A percentile compares a stretch with the other conserved stretches of the same genome.
Evolutionary conservation across 2,113 vertebrate species (phyloP).

Genomic region (Grantiella picta): DNA sequence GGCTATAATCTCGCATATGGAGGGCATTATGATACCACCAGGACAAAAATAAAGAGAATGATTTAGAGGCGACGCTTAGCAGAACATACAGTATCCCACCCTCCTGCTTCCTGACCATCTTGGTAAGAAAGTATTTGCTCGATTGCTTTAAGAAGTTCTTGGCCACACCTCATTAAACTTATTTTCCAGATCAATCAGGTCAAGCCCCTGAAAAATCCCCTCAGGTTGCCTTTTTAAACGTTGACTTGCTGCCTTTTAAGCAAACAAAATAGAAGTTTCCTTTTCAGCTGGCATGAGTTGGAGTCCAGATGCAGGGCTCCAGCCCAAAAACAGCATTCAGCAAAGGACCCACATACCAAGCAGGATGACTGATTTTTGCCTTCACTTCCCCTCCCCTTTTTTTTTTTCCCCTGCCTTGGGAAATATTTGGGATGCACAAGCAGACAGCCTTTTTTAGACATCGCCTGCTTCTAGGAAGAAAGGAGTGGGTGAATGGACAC

Average conservation of each 20-base stretch:
- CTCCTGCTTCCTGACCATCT: constrained; percentile 49
- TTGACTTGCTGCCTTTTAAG: constrained; percentile 63
- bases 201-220: constrained; percentile 59
- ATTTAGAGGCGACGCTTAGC: constrained; percentile 16
- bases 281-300: constrained; percentile 62
- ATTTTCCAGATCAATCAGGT: constrained; percentile 64
- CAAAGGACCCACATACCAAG: constrained; percentile 63
- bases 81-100: constrained; percentile 23
- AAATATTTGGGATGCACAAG: constrained; percentile 54
- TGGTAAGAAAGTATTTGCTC: constrained; percentile 50
- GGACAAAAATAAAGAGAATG: constrained; percentile 38
- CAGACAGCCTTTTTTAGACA: constrained; percentile 22
- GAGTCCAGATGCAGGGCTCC: constrained; percentile 66
- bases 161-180: constrained; percentile 65
- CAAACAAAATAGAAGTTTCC: constrained; percentile 65
- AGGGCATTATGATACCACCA: constrained; percentile 39
- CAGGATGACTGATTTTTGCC: constrained; percentile 54
- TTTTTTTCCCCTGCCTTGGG: constrained; percentile 7
- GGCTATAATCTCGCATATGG: not conserved
- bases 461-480: constrained; percentile 13
- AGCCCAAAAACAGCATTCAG: constrained; percentile 61
- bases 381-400: constrained; percentile 14
- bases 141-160: constrained; percentile 47
- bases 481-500: constrained; percentile 15
- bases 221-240: constrained; percentile 56